Evolutionary conservation across 1,140 invertebrate species (phyloP), one percentile per base, ranked within the genome.

Genomic region (Luehdorfia chinensis): DNA sequence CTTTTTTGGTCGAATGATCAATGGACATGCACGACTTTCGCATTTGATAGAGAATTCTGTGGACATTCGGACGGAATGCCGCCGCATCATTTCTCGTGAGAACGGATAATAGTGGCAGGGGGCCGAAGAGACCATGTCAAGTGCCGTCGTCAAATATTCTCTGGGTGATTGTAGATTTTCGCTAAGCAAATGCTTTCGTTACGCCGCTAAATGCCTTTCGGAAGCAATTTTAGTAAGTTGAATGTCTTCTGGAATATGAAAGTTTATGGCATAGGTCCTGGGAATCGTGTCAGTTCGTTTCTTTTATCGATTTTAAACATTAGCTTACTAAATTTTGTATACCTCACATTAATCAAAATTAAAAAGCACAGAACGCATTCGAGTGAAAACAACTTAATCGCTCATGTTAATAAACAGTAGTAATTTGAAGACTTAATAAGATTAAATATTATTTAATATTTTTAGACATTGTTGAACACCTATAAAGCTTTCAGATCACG

Each of bases 11-110:
- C 50, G 61, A 75, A 36, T 64, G 70, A 53, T 63, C 71, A 61
- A 57, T 62, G 67, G 81, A 75, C 57, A 85, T 85, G 81, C 81
- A 85, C 81, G 81, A 85, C 68, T 85, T 78, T 76, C 57, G 71
- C 71, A 66, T 83, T 83, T 81, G 59, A 62, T 61, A 37, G 66
- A 75, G 67, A 71, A 78, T 75, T 71, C 66, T 63, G 60, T 75
- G 65, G 70, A 76, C 70, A 71, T 56, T 75, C 55, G 43, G 58
- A 53, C 47, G 68, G 63, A 80, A 76, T 78, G 66, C 69, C 63
- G 61, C 56, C 59, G 56, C 62, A 65, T 70, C 59, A 77, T 65
- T 83, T 85, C 78, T 85, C 81, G 78, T 83, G 81, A 83, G 81
- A 85, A 85, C 74, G 60, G 36, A 55, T 70, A 54, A 51, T 47